Percentiles rank a stretch among this genome's conserved stretches.
phyloP scores from a whole-genome alignment of 2,113 vertebrate genomes.

The Carlito syrichta region DNA sequence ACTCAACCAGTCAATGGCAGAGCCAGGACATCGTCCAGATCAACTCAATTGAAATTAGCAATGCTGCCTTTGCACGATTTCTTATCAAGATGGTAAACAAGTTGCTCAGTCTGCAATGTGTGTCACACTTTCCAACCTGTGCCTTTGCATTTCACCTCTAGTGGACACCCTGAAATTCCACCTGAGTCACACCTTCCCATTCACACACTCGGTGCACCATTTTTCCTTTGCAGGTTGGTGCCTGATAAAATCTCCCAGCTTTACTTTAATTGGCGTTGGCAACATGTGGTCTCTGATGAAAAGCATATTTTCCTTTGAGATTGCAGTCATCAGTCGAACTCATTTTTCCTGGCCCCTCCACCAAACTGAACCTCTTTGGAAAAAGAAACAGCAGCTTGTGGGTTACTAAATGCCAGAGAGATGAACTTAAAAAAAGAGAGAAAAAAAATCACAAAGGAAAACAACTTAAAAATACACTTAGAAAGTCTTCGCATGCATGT shows the following conservation, averaged over 20 bases:
- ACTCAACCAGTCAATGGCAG: background rate
- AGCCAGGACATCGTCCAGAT: background rate
- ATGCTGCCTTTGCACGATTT: background rate
- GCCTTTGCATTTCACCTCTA: background rate
- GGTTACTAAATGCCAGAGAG: constrained; percentile 85
- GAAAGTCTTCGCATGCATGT: background rate
- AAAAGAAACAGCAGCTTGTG: constrained; percentile 88
- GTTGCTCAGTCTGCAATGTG: background rate
- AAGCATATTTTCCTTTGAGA: constrained; percentile 88
- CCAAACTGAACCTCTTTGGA: constrained; percentile 83
- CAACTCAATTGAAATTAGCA: background rate
- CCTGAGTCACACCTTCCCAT: background rate
- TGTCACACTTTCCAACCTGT: background rate
- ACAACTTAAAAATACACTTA: constrained; percentile 70
- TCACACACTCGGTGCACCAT: constrained; percentile 46
- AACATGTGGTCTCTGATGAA: constrained; percentile 89
- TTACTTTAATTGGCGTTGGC: constrained; percentile 85
- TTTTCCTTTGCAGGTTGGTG: constrained; percentile 73
- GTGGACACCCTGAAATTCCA: background rate
- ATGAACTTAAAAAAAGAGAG: constrained; percentile 76
- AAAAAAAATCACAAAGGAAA: constrained; percentile 50
- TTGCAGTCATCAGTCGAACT: constrained; percentile 85
- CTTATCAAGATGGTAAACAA: background rate
- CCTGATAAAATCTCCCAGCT: constrained; percentile 81
- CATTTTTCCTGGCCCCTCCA: constrained; percentile 87